Evolutionary conservation across 2,113 vertebrate genomes (phyloP).

Genomic region (Sinocyclocheilus anophthalmus): DNA sequence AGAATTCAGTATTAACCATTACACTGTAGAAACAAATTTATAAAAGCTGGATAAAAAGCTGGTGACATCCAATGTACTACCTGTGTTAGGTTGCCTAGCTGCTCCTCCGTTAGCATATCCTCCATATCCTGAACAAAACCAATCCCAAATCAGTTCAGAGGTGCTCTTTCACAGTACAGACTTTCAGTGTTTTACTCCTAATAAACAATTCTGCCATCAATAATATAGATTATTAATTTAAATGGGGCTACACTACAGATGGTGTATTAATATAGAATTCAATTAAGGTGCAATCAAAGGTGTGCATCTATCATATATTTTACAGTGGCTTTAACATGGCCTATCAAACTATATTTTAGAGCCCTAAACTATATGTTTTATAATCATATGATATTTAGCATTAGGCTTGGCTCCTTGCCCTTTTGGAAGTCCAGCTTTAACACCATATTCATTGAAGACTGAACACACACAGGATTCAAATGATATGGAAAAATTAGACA

Average conservation of each 20-base stretch:
- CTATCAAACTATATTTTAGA: neutral
- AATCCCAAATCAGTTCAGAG: neutral
- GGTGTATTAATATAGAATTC: neutral
- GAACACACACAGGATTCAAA: neutral
- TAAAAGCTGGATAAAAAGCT: neutral
- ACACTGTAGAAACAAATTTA: neutral
- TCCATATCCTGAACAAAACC: conserved; percentile 41
- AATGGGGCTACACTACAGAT: neutral
- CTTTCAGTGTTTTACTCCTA: neutral
- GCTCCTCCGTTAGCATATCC: conserved; percentile 35
- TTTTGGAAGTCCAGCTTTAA: neutral
- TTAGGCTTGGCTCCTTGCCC: neutral
- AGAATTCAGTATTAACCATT: neutral
- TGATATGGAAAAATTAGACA: neutral
- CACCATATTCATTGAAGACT: neutral
- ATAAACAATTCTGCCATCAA: neutral
- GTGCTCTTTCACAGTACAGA: neutral
- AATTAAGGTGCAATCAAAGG: neutral
- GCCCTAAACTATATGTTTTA: neutral
- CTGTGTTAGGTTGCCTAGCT: conserved; percentile 18
- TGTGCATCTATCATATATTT: neutral
- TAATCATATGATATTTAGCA: neutral
- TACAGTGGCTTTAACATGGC: neutral
- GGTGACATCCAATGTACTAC: conserved; percentile 4
- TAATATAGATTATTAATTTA: neutral